These are phyloP conservation scores for Nemoura dubitans DNA, from an alignment of 2,888 invertebrate species.

Conservation along the genomic window DNA sequence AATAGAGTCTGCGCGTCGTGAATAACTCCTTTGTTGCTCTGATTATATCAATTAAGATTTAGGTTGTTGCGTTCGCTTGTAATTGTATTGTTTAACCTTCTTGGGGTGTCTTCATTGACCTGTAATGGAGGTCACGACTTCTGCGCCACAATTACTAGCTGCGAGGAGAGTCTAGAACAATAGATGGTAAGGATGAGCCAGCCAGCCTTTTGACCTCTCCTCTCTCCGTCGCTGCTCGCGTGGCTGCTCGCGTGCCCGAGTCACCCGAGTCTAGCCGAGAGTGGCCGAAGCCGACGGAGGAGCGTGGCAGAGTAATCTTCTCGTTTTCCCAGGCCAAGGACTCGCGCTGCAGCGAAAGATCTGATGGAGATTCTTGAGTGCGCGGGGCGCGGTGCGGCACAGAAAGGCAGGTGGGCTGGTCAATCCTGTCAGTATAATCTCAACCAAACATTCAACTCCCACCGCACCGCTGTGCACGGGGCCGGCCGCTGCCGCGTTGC, in stretches of 20 bases:
- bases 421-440: conserved; percentile 50
- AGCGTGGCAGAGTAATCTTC: conserved; percentile 48
- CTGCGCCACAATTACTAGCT: conserved; percentile 39
- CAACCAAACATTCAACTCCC: conserved; percentile 49
- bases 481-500: conserved; percentile 33
- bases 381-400: conserved; percentile 35
- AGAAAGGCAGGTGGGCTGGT: conserved; percentile 50
- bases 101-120: conserved; percentile 37
- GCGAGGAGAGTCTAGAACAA: conserved; percentile 43
- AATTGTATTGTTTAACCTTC: conserved; percentile 26
- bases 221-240: conserved; percentile 44
- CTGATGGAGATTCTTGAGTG: conserved; percentile 38
- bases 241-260: conserved; percentile 51
- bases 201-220: conserved; percentile 44
- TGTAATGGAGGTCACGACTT: conserved; percentile 38
- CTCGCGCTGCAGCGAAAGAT: conserved; percentile 20
- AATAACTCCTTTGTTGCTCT: conserved; percentile 13
- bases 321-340: conserved; percentile 48
- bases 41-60: conserved; percentile 36
- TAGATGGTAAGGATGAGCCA: conserved; percentile 37
- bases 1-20: background rate
- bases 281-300: conserved; percentile 46
- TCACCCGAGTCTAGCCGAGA: conserved; percentile 47
- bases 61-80: conserved; percentile 24
- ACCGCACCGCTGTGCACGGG: conserved; percentile 29